Base-by-base conservation (phyloP, 2,113 vertebrate genomes). In the Aphyosemion australe region DNA sequence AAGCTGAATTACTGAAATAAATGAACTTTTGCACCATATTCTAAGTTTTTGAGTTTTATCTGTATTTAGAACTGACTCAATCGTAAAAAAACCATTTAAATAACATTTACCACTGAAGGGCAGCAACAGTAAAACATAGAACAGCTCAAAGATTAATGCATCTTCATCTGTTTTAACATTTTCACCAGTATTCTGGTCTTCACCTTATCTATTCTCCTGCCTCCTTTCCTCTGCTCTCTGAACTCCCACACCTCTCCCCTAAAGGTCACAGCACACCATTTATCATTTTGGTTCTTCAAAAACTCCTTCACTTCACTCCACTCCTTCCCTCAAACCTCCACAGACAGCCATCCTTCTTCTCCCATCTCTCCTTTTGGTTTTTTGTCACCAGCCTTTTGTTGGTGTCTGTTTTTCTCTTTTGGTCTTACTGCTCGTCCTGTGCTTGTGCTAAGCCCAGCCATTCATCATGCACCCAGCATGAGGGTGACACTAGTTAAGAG, bases 381-480 rank as follows among this genome's bases (percentile, higher is more conserved):
- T 64, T 57, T 72, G 78, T 78, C 76, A 76, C 65, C 31, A 63
- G 43, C 58, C 51, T 61, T 75, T 80, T 85, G 63, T 81, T 49
- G 50, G 11, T 68, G 72, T 34, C 19, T 68, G 47, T 63, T 57
- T 78, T n/a, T 47, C 58, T 60, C 39, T 49, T 74, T 77, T 55
- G 45, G 42, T 65, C 72, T 73, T 50, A 65, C 63, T 55, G 65
- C 69, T 80, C 74, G 66, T 71, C 78, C 62, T 70, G 82, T 12
- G 39, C 78, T 74, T 73, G 45, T 78, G 77, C 80, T 54, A 68
- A 42, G 59, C 56, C 65, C 37, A 57, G 52, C 69, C 82, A 82
- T 88, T 80, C 71, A 86, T 87, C 84, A 83, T 65, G 51, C 53
- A 50, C 79, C 84, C 87, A 86, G 82, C 87, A 82, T 87, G 85